phyloP scores from a whole-genome alignment of 2,113 vertebrate genomes.

The Tychaedon coryphoeus region DNA sequence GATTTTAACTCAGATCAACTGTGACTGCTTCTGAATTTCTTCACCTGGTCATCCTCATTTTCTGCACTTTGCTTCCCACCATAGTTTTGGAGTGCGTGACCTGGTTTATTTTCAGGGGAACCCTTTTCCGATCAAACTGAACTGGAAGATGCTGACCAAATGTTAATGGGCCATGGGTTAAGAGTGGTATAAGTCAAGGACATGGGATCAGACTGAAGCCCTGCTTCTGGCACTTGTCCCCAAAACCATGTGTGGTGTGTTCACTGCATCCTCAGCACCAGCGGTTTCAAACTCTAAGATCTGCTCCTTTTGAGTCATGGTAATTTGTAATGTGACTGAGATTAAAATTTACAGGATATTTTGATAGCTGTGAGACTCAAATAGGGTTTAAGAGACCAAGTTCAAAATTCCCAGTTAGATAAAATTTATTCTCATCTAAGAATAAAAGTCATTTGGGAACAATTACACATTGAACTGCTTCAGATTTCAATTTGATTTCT shows the following conservation, averaged over 20 bases:
- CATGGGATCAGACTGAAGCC: neutral
- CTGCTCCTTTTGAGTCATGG: neutral
- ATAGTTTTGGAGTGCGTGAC: neutral
- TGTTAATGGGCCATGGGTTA: neutral
- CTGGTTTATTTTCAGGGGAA: neutral
- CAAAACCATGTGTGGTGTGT: neutral
- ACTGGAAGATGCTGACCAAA: neutral
- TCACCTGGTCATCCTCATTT: neutral
- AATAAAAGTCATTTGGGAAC: neutral
- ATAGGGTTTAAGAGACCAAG: neutral
- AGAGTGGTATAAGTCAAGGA: neutral
- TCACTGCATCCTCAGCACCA: neutral
- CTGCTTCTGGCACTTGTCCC: neutral
- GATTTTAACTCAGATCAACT: neutral
- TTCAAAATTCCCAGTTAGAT: neutral
- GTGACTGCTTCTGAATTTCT: neutral
- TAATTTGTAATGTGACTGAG: neutral
- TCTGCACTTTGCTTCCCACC: neutral
- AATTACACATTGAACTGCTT: neutral
- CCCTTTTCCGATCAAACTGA: neutral
- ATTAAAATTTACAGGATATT: neutral
- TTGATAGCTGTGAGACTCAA: neutral
- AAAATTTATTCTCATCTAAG: neutral
- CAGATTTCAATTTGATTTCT: neutral
- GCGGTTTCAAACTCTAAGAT: fast-evolving